A percentile compares a stretch with the other conserved stretches of the same genome.
Conservation (phyloP, 2,797 vertebrate species). For the Tympanoctomys barrerae region DNA sequence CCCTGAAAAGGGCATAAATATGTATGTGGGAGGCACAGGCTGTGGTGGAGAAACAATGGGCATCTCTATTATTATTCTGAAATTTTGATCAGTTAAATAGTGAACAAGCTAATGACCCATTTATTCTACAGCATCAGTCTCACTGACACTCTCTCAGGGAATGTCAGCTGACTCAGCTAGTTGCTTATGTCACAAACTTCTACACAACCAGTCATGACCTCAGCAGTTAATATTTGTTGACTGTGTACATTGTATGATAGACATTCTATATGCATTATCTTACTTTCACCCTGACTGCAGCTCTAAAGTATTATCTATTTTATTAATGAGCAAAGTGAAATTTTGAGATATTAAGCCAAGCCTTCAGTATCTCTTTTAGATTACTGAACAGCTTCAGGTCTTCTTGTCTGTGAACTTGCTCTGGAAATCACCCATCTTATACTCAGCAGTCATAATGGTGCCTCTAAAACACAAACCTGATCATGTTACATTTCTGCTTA, state of each 20-base stretch:
- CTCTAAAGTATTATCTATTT: slow-evolving; percentile 22
- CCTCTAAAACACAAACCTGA: slow-evolving; percentile 36
- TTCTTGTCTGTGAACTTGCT: background rate
- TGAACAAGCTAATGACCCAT: slow-evolving; percentile 19
- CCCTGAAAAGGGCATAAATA: background rate
- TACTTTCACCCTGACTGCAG: background rate
- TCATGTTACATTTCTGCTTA: slow-evolving; percentile 7
- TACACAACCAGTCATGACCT: background rate
- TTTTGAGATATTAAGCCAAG: slow-evolving; percentile 9
- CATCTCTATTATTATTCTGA: background rate
- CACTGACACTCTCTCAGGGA: slow-evolving; percentile 26
- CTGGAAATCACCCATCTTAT: background rate
- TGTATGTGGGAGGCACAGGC: background rate
- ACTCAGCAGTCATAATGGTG: background rate
- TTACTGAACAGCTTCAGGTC: background rate
- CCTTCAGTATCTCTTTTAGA: background rate
- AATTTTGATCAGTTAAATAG: background rate
- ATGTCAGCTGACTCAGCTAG: background rate
- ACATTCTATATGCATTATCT: background rate
- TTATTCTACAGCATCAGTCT: slow-evolving; percentile 4
- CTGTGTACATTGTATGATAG: background rate
- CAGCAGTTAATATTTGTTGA: slow-evolving; percentile 27
- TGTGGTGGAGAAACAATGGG: slow-evolving; percentile 33
- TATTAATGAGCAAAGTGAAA: slow-evolving; percentile 26
- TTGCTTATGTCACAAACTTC: background rate